Base-by-base conservation (phyloP, 2,888 invertebrate genomes). In the Synergus umbraculus region DNA sequence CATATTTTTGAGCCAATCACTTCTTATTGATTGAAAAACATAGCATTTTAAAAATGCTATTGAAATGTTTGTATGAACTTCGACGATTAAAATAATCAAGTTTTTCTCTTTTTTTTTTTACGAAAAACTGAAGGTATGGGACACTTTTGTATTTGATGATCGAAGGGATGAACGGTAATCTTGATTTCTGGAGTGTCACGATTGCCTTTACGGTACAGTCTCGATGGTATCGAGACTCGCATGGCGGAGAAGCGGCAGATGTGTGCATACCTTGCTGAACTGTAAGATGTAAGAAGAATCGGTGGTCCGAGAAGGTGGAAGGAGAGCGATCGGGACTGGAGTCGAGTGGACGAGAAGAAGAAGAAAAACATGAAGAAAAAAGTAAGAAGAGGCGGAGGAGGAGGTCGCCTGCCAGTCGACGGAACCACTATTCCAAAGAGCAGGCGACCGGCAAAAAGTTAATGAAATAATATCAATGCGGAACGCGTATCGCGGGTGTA, bases 391-490 rank as follows among this genome's bases (percentile, higher is more conserved):
- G 79, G 82, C 79, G 78, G 77, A 73, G 83, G 80, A 81, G 83
- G 83, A 81, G 82, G 77, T 78, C 78, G 80, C 69, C 37, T 82
- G 82, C 82, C 82, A 80, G 79, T 82, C 79, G 85, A 83, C 83
- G 85, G 82, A 82, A 86, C 81, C 88, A 87, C 87, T 86, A 87
- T 87, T 86, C 85, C 86, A 86, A 87, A 87, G 85, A 86, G 84
- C 84, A 83, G 85, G 84, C 84, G 84, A 85, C 82, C 84, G 81
- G 87, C 87, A 91, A 91, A 91, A 91, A 89, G 89, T 89, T 91
- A 91, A 91, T 91, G 91, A 91, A 91, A 91, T 91, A 91, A 91
- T 91, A 91, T 90, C 89, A 89, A 91, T 91, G 91, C 91, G 88
- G 87, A 89, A 88, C 90, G 91, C 91, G 91, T 91, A 90, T 89